These are phyloP conservation scores for Bombus superbus DNA, from an alignment of 1,140 invertebrate species.

Conservation along the genomic window DNA sequence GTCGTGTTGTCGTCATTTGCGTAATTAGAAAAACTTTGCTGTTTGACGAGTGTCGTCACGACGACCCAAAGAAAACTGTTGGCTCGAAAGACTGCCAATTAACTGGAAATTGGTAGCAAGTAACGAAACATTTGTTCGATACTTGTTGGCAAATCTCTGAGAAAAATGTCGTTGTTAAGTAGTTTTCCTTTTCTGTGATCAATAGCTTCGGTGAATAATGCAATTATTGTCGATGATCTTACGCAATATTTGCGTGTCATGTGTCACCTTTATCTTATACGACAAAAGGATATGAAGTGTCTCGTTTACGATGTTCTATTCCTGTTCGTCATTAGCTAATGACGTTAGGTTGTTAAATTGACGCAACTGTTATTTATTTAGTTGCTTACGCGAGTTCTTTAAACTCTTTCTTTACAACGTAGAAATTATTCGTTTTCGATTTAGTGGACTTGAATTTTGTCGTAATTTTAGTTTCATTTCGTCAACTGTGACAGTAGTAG, in stretches of 20 bases:
- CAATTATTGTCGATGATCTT: neutral
- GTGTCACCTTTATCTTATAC: no score
- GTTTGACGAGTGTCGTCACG: constrained; percentile 30
- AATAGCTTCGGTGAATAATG: neutral
- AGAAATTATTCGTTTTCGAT: no score
- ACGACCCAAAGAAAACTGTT: neutral
- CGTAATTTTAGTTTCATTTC: no score
- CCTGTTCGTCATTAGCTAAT: neutral
- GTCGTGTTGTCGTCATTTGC: constrained; percentile 43
- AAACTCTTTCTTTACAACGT: no score
- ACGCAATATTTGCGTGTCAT: neutral
- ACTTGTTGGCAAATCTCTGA: neutral
- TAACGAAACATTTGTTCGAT: neutral
- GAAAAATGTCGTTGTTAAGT: neutral
- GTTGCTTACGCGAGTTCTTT: neutral
- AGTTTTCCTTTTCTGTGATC: neutral
- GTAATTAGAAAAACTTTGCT: constrained; percentile 56
- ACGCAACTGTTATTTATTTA: constrained; percentile 5
- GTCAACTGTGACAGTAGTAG: no score
- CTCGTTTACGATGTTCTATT: neutral
- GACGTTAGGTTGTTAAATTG: neutral
- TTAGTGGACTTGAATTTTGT: no score
- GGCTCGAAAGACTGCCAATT: neutral
- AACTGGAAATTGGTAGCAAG: neutral
- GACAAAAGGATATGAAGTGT: neutral